Conservation (phyloP, 2,797 vertebrate species). For the Chelmon rostratus region DNA sequence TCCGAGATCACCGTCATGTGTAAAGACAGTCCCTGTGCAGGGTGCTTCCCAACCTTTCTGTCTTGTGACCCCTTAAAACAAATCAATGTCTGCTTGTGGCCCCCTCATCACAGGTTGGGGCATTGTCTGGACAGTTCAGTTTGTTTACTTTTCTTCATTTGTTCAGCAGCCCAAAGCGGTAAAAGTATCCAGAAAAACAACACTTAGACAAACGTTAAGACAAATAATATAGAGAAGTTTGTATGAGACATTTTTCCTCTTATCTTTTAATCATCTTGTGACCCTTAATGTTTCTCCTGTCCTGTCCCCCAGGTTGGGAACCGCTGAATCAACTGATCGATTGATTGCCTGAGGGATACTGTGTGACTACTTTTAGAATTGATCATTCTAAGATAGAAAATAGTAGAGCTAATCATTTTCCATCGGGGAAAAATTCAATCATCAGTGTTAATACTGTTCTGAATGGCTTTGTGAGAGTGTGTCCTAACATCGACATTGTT, state of each 20-base stretch:
- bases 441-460: too few relatives aligned
- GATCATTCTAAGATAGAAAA: background rate
- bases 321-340: background rate
- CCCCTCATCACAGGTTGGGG: background rate
- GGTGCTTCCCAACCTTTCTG: background rate
- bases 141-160: background rate
- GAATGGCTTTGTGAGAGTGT: too few relatives aligned
- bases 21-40: background rate
- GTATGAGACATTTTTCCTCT: background rate
- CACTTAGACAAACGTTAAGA: background rate
- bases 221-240: background rate
- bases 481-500: too few relatives aligned
- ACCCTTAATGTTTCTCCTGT: background rate
- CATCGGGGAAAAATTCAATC: too few relatives aligned
- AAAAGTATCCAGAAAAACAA: background rate
- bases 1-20: background rate
- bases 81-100: background rate
- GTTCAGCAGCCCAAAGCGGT: background rate
- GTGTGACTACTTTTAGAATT: conserved; percentile 15
- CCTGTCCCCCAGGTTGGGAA: background rate
- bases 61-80: background rate
- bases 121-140: background rate
- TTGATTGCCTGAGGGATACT: background rate
- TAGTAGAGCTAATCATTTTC: too few relatives aligned
- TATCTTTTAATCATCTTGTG: background rate